Conservation (phyloP, 30 jellyfish, hydroid and myxozoan species). For the Aurelia coerulea region DNA sequence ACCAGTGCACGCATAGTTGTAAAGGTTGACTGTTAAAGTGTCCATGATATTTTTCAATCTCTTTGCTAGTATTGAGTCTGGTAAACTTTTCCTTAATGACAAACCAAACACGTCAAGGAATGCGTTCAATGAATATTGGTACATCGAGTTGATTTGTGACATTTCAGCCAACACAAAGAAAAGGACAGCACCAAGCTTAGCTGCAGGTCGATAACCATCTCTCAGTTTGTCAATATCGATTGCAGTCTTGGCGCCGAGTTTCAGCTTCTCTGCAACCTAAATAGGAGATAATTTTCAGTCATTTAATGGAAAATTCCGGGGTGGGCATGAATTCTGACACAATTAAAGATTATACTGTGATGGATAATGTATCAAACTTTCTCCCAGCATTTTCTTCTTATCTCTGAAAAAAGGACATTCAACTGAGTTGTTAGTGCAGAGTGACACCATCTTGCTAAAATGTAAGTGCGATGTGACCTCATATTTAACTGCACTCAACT, state of each 20-base stretch:
- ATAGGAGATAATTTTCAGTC: too few species aligned
- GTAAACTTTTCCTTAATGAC: constrained; percentile 90
- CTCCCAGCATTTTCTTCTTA: too few species aligned
- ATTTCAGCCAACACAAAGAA: constrained; percentile 95
- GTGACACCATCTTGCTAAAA: too few species aligned
- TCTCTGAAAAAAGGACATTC: too few species aligned
- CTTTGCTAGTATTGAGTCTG: constrained; percentile 91
- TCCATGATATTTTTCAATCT: constrained; percentile 94
- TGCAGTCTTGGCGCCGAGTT: constrained; percentile 99
- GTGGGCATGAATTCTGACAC: too few species aligned
- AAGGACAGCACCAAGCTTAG: constrained; percentile 96
- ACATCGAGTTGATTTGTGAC: constrained; percentile 97
- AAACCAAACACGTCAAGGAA: constrained; percentile 90
- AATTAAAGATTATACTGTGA: too few species aligned
- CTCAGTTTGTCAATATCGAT: constrained; percentile 93
- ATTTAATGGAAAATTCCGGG: too few species aligned
- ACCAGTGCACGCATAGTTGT: constrained; percentile 99
- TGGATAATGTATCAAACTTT: too few species aligned
- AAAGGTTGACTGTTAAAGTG: constrained; percentile 83
- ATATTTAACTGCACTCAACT: too few species aligned
- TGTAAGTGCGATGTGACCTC: too few species aligned
- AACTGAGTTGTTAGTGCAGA: too few species aligned
- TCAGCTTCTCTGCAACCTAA: constrained; percentile 96
- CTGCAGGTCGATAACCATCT: constrained; percentile 98
- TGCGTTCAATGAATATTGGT: constrained; percentile 90